Evolutionary conservation across 2,888 invertebrate genomes (phyloP).

Genomic region (Phaedon cochleariae): DNA sequence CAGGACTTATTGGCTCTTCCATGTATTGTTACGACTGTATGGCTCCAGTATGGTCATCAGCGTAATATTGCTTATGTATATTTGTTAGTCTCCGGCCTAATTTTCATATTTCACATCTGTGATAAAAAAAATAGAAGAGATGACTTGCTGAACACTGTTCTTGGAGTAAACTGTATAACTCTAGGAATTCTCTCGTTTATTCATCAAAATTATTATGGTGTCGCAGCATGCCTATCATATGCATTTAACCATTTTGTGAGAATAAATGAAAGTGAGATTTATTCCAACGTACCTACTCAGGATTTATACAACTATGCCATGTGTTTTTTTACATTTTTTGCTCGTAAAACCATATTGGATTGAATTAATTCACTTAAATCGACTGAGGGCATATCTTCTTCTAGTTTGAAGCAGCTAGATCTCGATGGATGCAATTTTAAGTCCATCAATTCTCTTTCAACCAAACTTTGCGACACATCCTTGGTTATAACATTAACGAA

Average conservation of each 20-base stretch:
- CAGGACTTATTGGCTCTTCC: constrained; percentile 51
- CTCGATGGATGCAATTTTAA: no score
- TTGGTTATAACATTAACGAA: no score
- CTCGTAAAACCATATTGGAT: constrained; percentile 48
- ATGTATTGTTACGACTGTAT: constrained; percentile 47
- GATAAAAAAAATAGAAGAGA: constrained; percentile 41
- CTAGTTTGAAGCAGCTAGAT: background rate
- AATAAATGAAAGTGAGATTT: constrained; percentile 47
- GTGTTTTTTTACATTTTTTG: constrained; percentile 58
- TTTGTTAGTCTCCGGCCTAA: constrained; percentile 44
- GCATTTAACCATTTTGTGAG: constrained; percentile 54
- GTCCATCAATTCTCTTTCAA: no score
- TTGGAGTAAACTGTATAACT: constrained; percentile 48
- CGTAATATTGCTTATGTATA: constrained; percentile 41
- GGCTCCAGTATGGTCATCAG: constrained; percentile 44
- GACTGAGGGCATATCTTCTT: constrained; percentile 26
- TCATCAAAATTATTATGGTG: constrained; percentile 54
- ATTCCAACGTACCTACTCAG: constrained; percentile 54
- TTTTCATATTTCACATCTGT: constrained; percentile 46
- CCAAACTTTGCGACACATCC: no score
- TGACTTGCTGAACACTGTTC: constrained; percentile 48
- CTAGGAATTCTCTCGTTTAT: constrained; percentile 49
- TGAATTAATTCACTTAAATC: constrained; percentile 9
- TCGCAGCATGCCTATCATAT: constrained; percentile 52
- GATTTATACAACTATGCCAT: constrained; percentile 59